A percentile compares a stretch with the other conserved stretches of the same genome.
These are phyloP conservation scores for Emesis russula DNA, from an alignment of 2,888 invertebrate genomes.

Conservation along the genomic window DNA sequence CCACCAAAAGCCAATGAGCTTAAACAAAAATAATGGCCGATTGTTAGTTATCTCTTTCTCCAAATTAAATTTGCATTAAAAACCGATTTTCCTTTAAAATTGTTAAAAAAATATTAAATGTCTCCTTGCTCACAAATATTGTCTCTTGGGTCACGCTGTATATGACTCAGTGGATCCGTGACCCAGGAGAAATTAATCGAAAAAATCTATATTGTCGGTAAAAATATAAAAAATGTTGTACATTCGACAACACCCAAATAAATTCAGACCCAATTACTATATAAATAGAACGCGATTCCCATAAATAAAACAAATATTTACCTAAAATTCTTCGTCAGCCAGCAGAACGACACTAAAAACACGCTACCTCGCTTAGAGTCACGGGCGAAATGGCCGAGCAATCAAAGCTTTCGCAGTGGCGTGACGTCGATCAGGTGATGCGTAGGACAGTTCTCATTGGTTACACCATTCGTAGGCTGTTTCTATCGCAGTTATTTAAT, in stretches of 20 bases:
- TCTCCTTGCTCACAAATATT: neutral
- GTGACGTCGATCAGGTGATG: neutral
- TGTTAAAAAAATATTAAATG: neutral
- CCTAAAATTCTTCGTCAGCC: neutral
- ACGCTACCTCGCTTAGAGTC: slow-evolving; percentile 3
- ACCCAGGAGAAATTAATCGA: slow-evolving; percentile 18
- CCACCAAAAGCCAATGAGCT: too few relatives aligned
- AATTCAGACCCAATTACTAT: too few relatives aligned
- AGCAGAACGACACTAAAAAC: neutral
- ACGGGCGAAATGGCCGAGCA: slow-evolving; percentile 4
- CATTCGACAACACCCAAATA: too few relatives aligned
- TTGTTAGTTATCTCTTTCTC: too few relatives aligned
- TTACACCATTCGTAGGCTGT: neutral
- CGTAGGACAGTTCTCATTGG: neutral
- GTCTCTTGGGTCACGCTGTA: slow-evolving; percentile 11
- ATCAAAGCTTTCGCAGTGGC: neutral
- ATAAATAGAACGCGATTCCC: too few relatives aligned
- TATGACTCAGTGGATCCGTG: slow-evolving; percentile 21
- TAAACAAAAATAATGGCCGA: too few relatives aligned
- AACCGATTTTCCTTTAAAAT: too few relatives aligned
- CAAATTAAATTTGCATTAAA: too few relatives aligned
- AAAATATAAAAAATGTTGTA: too few relatives aligned
- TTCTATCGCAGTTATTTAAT: neutral
- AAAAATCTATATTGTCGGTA: too few relatives aligned
- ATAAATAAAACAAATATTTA: too few relatives aligned